Percentiles rank a stretch among this genome's conserved stretches.
These are phyloP conservation scores for Dione juno DNA, from an alignment of 2,888 invertebrate genomes.

Conservation along the genomic window DNA sequence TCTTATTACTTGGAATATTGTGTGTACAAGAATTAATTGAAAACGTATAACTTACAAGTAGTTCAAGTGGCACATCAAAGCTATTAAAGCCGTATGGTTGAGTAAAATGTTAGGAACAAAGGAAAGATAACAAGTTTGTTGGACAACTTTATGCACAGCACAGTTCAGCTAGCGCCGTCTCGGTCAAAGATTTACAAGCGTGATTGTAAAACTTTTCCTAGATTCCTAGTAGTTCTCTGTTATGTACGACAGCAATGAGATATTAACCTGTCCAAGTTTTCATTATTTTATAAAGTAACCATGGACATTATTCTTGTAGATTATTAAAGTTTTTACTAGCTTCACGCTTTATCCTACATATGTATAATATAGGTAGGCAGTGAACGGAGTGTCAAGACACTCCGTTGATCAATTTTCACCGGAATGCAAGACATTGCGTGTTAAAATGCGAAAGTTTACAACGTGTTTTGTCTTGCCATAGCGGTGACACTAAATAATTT, in stretches of 20 bases:
- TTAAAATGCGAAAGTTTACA: no score
- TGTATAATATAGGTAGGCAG: no score
- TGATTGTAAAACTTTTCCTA: constrained; percentile 42
- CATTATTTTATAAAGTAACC: constrained; percentile 11
- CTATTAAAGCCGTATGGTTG: constrained; percentile 50
- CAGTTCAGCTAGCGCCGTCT: constrained; percentile 41
- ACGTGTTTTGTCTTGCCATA: no score
- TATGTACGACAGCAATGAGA: constrained; percentile 25
- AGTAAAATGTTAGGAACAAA: constrained; percentile 45
- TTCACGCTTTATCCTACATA: background rate
- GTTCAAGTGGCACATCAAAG: constrained; percentile 52
- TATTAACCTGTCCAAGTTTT: constrained; percentile 24
- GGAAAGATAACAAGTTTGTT: constrained; percentile 52
- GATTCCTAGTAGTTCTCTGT: constrained; percentile 37
- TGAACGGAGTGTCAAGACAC: no score
- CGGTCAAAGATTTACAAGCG: constrained; percentile 47
- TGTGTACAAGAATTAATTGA: constrained; percentile 10
- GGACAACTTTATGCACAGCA: constrained; percentile 43
- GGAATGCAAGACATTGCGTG: no score
- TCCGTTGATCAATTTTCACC: no score
- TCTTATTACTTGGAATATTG: background rate
- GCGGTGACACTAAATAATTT: no score
- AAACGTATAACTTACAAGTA: background rate
- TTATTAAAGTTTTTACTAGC: background rate
- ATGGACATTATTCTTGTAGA: background rate